Percentiles rank a stretch among this genome's conserved stretches.
Conservation (phyloP, 2,113 vertebrate species). For the Odocoileus virginianus region DNA sequence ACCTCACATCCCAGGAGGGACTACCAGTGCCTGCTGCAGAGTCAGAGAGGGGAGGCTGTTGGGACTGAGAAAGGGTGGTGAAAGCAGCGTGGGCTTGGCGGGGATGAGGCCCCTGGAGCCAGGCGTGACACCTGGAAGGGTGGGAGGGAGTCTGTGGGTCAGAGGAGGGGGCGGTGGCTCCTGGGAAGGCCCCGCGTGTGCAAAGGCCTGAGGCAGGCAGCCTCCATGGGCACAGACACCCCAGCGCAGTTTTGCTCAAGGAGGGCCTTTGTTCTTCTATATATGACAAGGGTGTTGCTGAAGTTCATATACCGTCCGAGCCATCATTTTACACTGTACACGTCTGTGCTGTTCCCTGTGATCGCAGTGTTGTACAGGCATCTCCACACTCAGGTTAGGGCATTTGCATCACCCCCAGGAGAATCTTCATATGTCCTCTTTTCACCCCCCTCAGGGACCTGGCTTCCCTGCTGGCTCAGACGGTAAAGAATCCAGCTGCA, state of each 20-base stretch:
- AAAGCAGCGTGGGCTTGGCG: background rate
- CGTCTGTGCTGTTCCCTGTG: background rate
- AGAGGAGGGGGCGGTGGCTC: background rate
- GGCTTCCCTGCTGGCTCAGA: background rate
- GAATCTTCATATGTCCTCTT: background rate
- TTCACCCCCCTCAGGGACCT: background rate
- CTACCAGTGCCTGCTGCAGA: background rate
- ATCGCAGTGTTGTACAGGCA: background rate
- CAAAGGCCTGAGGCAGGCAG: background rate
- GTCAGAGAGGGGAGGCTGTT: background rate
- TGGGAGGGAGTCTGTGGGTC: background rate
- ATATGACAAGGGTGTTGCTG: background rate
- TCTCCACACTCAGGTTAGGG: background rate
- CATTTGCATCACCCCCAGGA: background rate
- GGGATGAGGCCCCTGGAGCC: background rate
- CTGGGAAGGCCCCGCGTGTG: background rate
- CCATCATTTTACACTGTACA: background rate
- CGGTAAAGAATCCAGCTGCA: background rate
- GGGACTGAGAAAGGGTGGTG: background rate
- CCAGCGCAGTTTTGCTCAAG: background rate
- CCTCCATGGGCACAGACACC: background rate
- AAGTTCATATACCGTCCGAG: accelerated
- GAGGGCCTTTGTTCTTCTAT: background rate
- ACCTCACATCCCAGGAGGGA: background rate
- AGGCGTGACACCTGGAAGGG: background rate